Evolutionary conservation across 1,140 invertebrate genomes (phyloP).

Genomic region (Wiebesia pumilae): DNA sequence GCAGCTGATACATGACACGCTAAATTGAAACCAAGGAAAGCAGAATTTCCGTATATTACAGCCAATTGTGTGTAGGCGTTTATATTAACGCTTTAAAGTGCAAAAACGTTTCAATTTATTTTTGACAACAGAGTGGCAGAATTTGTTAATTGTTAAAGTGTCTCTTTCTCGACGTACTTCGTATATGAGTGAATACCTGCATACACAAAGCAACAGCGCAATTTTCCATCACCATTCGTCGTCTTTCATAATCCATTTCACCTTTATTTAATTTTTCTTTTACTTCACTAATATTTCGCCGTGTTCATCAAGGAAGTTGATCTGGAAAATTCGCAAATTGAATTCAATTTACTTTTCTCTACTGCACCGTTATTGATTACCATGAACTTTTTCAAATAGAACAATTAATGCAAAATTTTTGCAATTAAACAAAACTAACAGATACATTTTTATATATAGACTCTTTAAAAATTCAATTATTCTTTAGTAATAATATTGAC

Average conservation of each 20-base stretch:
- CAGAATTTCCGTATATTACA: not conserved
- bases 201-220: not conserved
- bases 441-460: not conserved
- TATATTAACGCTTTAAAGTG: not conserved
- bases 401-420: not conserved
- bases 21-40: not conserved
- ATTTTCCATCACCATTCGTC: conserved; percentile 1
- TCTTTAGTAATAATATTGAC: not conserved
- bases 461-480: not conserved
- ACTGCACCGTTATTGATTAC: not conserved
- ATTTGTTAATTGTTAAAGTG: conserved; percentile 34
- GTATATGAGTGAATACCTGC: conserved; percentile 34
- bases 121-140: not conserved
- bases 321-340: not conserved
- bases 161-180: conserved; percentile 33
- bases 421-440: not conserved
- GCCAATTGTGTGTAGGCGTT: not conserved
- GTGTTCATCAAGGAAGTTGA: not conserved
- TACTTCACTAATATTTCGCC: not conserved
- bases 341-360: not conserved
- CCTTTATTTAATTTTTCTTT: not conserved
- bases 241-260: not conserved
- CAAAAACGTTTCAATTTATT: not conserved
- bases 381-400: not conserved
- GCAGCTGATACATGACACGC: conserved; percentile 33